Percentiles rank a stretch among this genome's conserved stretches.
Conservation (phyloP, 1,140 invertebrate genomes). For the Megathymus violae region DNA sequence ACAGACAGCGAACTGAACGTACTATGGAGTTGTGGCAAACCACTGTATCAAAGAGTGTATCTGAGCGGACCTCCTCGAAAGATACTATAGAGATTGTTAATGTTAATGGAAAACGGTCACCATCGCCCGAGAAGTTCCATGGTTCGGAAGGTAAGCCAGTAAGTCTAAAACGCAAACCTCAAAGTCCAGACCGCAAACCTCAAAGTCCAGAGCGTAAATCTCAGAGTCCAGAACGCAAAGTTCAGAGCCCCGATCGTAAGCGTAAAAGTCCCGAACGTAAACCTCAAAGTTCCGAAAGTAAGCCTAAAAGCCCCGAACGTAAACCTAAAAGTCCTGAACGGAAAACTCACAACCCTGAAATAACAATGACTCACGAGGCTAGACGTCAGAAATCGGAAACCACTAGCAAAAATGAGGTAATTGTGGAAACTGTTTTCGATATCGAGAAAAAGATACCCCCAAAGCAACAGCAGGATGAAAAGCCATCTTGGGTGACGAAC, state of each 20-base stretch:
- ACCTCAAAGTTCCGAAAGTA: constrained; percentile 11
- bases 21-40: constrained; percentile 43
- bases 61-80: constrained; percentile 57
- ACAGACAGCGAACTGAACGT: constrained; percentile 45
- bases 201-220: constrained; percentile 18
- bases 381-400: constrained; percentile 45
- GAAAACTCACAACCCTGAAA: constrained; percentile 6
- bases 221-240: constrained; percentile 41
- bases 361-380: constrained; percentile 50
- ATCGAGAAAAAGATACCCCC: constrained; percentile 65
- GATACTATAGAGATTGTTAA: constrained; percentile 59
- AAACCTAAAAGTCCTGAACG: constrained; percentile 31
- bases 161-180: constrained; percentile 24
- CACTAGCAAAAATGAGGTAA: constrained; percentile 59
- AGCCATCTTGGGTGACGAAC: constrained; percentile 85
- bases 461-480: constrained; percentile 65
- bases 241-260: constrained; percentile 58
- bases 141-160: constrained; percentile 27
- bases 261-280: constrained; percentile 32
- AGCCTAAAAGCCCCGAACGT: constrained; percentile 1
- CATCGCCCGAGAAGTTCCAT: constrained; percentile 61
- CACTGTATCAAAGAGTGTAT: constrained; percentile 43
- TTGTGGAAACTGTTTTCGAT: constrained; percentile 61
- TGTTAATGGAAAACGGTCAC: constrained; percentile 62
- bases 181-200: constrained; percentile 13